Conservation (phyloP, 2,797 vertebrate species). For the Aselliscus stoliczkanus region DNA sequence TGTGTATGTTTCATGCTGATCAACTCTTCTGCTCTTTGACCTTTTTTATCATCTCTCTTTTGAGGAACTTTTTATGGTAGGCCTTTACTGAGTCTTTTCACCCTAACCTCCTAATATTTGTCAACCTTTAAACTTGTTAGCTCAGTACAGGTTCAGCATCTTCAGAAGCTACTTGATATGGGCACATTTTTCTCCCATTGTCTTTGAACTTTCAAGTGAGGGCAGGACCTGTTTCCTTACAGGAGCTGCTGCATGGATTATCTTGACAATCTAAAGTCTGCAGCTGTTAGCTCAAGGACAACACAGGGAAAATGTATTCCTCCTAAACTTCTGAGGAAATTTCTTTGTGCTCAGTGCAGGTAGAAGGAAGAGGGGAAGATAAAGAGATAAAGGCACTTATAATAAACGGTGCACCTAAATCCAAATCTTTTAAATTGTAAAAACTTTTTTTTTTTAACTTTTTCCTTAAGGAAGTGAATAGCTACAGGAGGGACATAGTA, state of each 20-base stretch:
- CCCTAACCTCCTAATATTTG: constrained; percentile 54
- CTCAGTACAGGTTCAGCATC: neutral
- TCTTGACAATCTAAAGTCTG: constrained; percentile 45
- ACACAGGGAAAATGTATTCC: constrained; percentile 36
- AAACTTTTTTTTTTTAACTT: constrained; percentile 30
- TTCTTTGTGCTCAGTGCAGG: constrained; percentile 5
- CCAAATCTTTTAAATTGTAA: neutral
- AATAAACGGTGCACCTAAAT: constrained; percentile 18
- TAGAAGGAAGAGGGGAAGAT: neutral
- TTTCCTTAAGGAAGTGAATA: constrained; percentile 16
- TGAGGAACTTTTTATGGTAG: constrained; percentile 44
- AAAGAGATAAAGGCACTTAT: neutral
- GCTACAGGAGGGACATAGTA: neutral
- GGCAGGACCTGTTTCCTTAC: constrained; percentile 18
- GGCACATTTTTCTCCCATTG: neutral
- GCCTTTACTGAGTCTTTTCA: constrained; percentile 57
- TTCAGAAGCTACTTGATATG: constrained; percentile 41
- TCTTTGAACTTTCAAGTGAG: constrained; percentile 53
- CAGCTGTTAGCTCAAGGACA: constrained; percentile 48
- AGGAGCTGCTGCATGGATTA: constrained; percentile 12
- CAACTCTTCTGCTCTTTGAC: constrained; percentile 35
- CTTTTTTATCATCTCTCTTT: constrained; percentile 48
- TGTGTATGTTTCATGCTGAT: neutral
- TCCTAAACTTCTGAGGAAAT: constrained; percentile 50
- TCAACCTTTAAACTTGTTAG: constrained; percentile 62